Base-by-base conservation (phyloP, 2,888 invertebrate species). In the Drosophila kambysellisi region DNA sequence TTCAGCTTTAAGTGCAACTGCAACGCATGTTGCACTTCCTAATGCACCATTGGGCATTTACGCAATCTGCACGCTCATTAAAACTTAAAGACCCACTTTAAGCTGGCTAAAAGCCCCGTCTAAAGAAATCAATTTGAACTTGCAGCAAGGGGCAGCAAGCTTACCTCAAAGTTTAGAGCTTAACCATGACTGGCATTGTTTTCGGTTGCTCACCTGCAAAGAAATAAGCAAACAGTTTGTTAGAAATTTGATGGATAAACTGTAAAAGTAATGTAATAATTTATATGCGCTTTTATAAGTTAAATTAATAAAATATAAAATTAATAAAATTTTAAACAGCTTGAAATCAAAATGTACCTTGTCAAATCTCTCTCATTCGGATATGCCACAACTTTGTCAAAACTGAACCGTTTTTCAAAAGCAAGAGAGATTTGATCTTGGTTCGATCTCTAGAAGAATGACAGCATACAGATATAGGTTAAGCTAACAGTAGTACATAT, bases 21-120 rank as follows among this genome's bases (percentile, higher is more conserved):
- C 43, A 68, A 35, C 37, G 57, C 51, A 62, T 52, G 64, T 39
- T 46, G 75, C 59, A 29, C 51, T 43, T 35, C 53, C 69, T 74
- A 80, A 85, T 85, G 61, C 63, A 48, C 25, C 25, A 25, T 25
- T 46, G 35, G 75, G 85, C 84, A 80, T 86, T 83, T 88, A 71
- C 83, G 81, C 72, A 83, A 88, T 76, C 41, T 68, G 58, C 43
- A 56, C 52, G 52, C 54, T 70, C 69, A 79, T 70, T 70, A 70
- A 74, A 83, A 63, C 52, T 60, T 60, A 9, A 67, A 30, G 8
- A 50, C 15, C 35, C 64, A 33, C 9, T 37, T 9, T 8, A 15
- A 15, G 39, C 12, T 30, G 35, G 8, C 20, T 39, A 35, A 12
- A 20, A 43, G 20, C 43, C 6, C n/a, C 43, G 3, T 20, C 20